These are phyloP conservation scores for Phenganax subtilis DNA, from an alignment of 92 coral and sea anemone species.

Conservation along the genomic window DNA sequence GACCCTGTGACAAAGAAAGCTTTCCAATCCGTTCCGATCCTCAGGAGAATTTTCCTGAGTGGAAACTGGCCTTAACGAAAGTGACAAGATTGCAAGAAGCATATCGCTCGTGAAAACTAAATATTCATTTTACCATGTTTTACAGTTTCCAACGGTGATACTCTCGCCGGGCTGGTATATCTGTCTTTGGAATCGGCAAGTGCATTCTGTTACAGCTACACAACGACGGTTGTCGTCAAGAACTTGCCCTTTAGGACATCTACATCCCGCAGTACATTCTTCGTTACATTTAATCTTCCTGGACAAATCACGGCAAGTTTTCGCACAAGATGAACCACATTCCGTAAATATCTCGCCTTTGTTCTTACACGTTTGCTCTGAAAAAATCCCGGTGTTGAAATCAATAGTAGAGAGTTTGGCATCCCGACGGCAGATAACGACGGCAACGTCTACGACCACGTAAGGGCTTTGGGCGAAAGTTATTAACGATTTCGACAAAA, in stretches of 20 bases:
- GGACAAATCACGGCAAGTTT: slow-evolving; percentile 56
- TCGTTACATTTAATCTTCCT: slow-evolving; percentile 62
- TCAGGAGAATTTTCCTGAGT: no score
- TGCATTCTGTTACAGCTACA: slow-evolving; percentile 52
- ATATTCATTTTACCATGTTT: slow-evolving; percentile 57
- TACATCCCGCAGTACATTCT: slow-evolving; percentile 63
- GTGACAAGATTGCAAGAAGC: no score
- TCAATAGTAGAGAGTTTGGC: no score
- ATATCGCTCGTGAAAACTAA: no score
- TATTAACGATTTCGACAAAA: neutral
- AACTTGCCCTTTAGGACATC: slow-evolving; percentile 73
- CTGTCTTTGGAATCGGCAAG: slow-evolving; percentile 59
- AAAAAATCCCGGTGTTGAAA: neutral
- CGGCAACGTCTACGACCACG: no score
- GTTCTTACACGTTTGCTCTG: neutral
- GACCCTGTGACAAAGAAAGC: no score
- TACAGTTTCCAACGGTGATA: slow-evolving; percentile 60
- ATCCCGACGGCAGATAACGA: no score
- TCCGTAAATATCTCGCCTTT: slow-evolving; percentile 36
- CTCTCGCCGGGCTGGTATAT: slow-evolving; percentile 57
- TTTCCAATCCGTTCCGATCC: no score
- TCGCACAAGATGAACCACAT: slow-evolving; percentile 66
- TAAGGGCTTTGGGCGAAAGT: no score
- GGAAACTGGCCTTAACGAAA: no score
- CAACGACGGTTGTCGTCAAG: slow-evolving; percentile 59